Conservation (phyloP, 2,888 invertebrate genomes). For the Candidula unifasciata region DNA sequence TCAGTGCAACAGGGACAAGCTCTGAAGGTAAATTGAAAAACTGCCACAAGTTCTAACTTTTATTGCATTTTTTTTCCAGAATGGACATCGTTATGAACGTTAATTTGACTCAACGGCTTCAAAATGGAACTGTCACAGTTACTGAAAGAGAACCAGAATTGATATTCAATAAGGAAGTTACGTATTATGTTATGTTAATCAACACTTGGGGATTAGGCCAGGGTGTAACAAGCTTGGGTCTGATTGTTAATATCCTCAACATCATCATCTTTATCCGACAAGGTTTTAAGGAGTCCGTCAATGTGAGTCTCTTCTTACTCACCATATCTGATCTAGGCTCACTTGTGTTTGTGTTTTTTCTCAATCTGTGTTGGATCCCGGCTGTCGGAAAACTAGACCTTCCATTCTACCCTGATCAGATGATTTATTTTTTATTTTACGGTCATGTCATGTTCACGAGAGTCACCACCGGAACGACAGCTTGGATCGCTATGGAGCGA, state of each 20-base stretch:
- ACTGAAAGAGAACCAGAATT: no score
- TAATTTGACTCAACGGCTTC: no score
- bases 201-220: slow-evolving; percentile 21
- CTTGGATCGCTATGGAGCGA: not conserved
- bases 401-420: not conserved
- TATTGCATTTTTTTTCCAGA: no score
- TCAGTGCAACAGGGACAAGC: no score
- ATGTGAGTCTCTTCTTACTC: no score
- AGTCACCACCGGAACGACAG: slow-evolving; percentile 21
- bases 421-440: not conserved
- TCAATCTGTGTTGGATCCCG: slow-evolving; percentile 13
- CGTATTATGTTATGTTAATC: not conserved
- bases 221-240: not conserved
- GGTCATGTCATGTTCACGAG: not conserved
- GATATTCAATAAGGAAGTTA: not conserved
- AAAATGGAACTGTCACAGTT: no score
- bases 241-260: not conserved
- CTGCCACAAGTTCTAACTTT: no score
- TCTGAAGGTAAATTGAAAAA: no score
- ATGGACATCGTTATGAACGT: no score
- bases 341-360: not conserved
- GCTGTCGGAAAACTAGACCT: not conserved
- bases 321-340: not conserved
- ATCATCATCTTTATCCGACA: slow-evolving; percentile 2
- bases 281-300: not conserved